Conservation (phyloP, 2,113 vertebrate genomes). For the Tringa solitaria region DNA sequence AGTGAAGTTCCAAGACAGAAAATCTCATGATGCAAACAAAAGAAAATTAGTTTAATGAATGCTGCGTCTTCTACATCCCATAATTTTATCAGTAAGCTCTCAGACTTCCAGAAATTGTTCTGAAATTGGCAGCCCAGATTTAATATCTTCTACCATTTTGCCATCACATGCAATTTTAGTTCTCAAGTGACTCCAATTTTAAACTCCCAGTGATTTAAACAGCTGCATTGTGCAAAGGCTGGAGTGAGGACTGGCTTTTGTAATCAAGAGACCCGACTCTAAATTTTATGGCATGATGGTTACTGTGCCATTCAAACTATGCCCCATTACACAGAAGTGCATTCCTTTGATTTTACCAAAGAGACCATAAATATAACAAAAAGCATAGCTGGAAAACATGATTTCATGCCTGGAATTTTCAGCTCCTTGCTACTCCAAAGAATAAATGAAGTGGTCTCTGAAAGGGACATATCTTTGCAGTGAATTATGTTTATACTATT, state of each 20-base stretch:
- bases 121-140: slow-evolving; percentile 22
- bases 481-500: not conserved
- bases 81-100: not conserved
- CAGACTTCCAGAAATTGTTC: slow-evolving; percentile 22
- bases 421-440: not conserved
- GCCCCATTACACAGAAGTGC: slow-evolving; percentile 34
- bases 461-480: not conserved
- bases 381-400: slow-evolving; percentile 42
- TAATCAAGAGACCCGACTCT: slow-evolving; percentile 37
- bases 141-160: slow-evolving; percentile 33
- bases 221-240: slow-evolving; percentile 16
- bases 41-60: not conserved
- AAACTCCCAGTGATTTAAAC: slow-evolving; percentile 46
- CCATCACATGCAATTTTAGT: slow-evolving; percentile 19
- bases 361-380: slow-evolving; percentile 53
- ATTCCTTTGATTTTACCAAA: slow-evolving; percentile 59
- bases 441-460: slow-evolving; percentile 20
- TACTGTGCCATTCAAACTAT: slow-evolving; percentile 33
- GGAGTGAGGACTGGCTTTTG: slow-evolving; percentile 25
- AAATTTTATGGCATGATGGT: slow-evolving; percentile 17
- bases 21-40: not conserved
- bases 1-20: not conserved
- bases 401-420: slow-evolving; percentile 60
- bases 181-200: slow-evolving; percentile 24
- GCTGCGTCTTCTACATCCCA: not conserved